Conservation (phyloP, 64 coral and sea anemone genomes). For the Porites lutea region DNA sequence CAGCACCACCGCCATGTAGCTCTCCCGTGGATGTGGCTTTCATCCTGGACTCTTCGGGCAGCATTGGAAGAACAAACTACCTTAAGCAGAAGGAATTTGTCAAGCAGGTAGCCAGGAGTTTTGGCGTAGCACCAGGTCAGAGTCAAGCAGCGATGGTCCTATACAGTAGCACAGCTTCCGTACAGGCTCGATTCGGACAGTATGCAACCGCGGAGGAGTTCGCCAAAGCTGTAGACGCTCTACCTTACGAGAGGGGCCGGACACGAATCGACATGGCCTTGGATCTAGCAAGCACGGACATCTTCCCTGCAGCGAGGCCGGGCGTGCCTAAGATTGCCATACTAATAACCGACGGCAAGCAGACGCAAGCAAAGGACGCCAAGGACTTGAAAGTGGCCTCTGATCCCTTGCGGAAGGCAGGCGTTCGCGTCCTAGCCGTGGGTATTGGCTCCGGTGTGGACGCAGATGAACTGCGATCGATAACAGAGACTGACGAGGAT, state of each 20-base stretch:
- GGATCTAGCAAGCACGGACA: constrained; percentile 1
- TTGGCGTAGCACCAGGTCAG: constrained; percentile 25
- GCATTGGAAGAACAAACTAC: constrained; percentile 22
- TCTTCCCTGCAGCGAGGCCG: constrained; percentile 28
- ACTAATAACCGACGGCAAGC: too few species aligned
- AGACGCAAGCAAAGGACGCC: too few species aligned
- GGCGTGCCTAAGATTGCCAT: too few species aligned
- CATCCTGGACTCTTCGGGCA: constrained; percentile 28
- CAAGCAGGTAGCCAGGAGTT: not conserved
- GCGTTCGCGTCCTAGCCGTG: too few species aligned
- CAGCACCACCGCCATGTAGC: not conserved
- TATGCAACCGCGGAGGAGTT: constrained; percentile 35
- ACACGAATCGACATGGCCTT: constrained; percentile 67
- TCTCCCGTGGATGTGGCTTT: constrained; percentile 15
- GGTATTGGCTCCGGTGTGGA: too few species aligned
- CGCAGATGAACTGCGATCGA: too few species aligned
- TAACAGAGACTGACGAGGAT: too few species aligned
- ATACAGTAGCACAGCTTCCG: constrained; percentile 48
- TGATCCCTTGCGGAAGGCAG: too few species aligned
- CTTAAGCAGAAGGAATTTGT: constrained; percentile 26
- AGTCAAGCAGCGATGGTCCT: constrained; percentile 51
- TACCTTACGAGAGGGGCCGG: constrained; percentile 28
- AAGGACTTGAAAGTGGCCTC: too few species aligned
- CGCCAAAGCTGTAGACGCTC: constrained; percentile 30
- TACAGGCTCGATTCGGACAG: constrained; percentile 64